These are phyloP conservation scores for Mimas tiliae DNA, from an alignment of 2,888 invertebrate species.

Conservation along the genomic window DNA sequence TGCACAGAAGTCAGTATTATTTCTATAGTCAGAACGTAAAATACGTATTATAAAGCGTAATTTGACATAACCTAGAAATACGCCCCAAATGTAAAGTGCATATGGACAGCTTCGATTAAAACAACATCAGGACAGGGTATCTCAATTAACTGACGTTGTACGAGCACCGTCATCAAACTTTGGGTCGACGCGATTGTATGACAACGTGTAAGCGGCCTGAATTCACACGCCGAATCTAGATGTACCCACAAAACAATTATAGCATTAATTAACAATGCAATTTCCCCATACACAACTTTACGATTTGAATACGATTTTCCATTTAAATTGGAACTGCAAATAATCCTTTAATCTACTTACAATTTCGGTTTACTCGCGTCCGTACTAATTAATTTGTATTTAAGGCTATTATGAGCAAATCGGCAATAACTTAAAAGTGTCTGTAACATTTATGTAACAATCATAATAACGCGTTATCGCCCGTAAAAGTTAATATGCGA, in stretches of 20 bases:
- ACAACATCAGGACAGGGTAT: background rate
- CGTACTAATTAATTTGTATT: too few species aligned
- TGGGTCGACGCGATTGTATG: background rate
- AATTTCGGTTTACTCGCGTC: background rate
- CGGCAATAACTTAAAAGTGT: too few species aligned
- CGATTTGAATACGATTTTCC: background rate
- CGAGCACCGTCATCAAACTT: background rate
- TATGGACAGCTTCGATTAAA: background rate
- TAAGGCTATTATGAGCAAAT: too few species aligned
- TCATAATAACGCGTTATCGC: too few species aligned
- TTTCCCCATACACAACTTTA: background rate
- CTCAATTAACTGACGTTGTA: background rate
- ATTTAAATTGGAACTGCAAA: background rate
- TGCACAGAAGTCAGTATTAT: too few species aligned
- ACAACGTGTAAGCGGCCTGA: background rate
- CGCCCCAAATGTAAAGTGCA: background rate
- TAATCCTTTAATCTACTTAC: background rate
- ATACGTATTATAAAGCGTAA: too few species aligned
- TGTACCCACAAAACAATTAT: too few species aligned
- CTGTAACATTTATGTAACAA: too few species aligned
- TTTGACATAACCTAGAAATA: background rate
- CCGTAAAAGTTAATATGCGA: too few species aligned
- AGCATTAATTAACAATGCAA: conserved; percentile 4
- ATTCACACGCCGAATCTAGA: too few species aligned
- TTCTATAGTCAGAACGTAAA: too few species aligned